phyloP scores from a whole-genome alignment of 2,888 invertebrate species.

The Xylota segnis region DNA sequence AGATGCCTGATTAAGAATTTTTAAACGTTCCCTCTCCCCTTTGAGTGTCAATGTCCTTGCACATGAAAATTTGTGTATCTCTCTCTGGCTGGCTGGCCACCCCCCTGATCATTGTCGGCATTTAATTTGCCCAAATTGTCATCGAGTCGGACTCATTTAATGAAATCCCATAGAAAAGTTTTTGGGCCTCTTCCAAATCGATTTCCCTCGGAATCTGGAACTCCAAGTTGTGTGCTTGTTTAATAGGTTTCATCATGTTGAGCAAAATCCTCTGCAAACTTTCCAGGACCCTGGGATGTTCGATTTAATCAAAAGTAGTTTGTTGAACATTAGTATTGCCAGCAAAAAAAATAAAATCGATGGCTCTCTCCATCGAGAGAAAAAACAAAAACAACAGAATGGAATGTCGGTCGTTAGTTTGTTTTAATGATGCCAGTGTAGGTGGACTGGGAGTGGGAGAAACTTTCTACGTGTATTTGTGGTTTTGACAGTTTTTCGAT shows the following conservation, averaged over 20 bases:
- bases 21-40: conserved; percentile 6
- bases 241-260: conserved; percentile 55
- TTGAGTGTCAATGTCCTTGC: conserved; percentile 18
- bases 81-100: too few species aligned
- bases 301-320: conserved; percentile 65
- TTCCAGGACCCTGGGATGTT: conserved; percentile 5
- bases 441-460: not conserved
- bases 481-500: conserved; percentile 58
- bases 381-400: not conserved
- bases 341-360: conserved; percentile 4
- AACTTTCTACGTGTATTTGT: conserved; percentile 33
- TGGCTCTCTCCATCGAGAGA: too few species aligned
- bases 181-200: conserved; percentile 74
- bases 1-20: conserved; percentile 48
- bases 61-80: not conserved
- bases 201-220: conserved; percentile 59
- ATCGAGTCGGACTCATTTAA: conserved; percentile 30
- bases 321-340: conserved; percentile 43
- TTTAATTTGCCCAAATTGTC: conserved; percentile 60
- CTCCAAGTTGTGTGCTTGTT: conserved; percentile 36
- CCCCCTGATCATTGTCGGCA: not conserved
- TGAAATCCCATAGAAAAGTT: conserved; percentile 51
- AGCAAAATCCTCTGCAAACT: conserved; percentile 10
- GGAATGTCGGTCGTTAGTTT: conserved; percentile 54
- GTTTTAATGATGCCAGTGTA: conserved; percentile 60